Evolutionary conservation across 2,113 vertebrate species (phyloP), one percentile per base, ranked within the genome.

Genomic region (Spea bombifrons): DNA sequence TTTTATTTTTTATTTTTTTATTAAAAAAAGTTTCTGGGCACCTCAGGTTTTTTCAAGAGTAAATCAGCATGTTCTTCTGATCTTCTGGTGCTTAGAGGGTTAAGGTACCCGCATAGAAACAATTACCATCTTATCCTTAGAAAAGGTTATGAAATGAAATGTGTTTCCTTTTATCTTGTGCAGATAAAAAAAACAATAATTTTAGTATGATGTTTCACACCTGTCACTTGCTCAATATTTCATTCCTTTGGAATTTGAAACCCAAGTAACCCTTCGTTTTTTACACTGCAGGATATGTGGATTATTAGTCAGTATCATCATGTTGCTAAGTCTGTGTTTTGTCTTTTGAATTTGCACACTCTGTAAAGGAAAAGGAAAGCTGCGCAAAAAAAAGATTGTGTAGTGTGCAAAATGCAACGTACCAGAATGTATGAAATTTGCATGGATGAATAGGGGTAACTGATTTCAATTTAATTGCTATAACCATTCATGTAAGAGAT

Each of bases 161-260:
- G 50, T 9, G 30, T 82, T 79, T 83, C 76, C 75, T 84, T 84
- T 75, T 77, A 81, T 81, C 75, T 77, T 83, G 82, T 82, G 72
- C 61, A 84, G 75, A 77, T 7, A 43, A 83, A 84, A 75, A 82
- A 79, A 65, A 50, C 76, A 73, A 17, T 72, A 30, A 55, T 66
- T 73, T 71, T 30, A 75, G 73, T 59, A 79, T 83, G 75, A 84
- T 73, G 75, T 44, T 82, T 86, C 66, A 71, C 81, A 86, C 85
- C 86, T 87, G 84, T 84, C 53, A 53, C 15, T 8, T 68, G 74
- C 71, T 71, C 65, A 52, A 78, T 84, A 75, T 83, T 65, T 77
- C 83, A 80, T 59, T 66, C 30, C 82, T 84, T 83, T 84, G 81
- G 77, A 75, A 71, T 81, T 70, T 84, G 52, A 66, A n/a, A 59